These are phyloP conservation scores for Perodicticus potto DNA, from an alignment of 2,797 vertebrate genomes.

Conservation along the genomic window DNA sequence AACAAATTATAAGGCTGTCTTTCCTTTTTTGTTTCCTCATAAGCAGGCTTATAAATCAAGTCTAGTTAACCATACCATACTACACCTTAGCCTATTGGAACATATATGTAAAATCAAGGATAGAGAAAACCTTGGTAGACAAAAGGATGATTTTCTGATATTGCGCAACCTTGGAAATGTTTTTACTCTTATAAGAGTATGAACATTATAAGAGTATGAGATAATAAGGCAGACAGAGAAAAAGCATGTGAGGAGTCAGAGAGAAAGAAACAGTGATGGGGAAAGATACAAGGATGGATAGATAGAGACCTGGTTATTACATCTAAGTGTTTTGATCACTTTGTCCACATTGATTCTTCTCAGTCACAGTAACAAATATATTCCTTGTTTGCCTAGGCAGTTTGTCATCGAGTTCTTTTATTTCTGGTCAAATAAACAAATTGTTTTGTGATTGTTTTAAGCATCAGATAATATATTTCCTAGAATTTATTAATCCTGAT, in stretches of 20 bases:
- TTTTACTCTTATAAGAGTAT: not conserved
- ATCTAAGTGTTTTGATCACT: not conserved
- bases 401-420: not conserved
- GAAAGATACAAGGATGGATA: not conserved
- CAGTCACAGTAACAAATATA: not conserved
- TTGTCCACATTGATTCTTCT: not conserved
- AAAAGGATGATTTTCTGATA: not conserved
- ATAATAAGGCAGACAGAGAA: not conserved
- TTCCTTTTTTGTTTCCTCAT: not conserved
- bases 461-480: not conserved
- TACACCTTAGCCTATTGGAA: not conserved
- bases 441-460: not conserved
- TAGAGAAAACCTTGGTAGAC: not conserved
- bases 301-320: not conserved
- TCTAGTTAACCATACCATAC: not conserved
- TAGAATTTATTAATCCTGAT: not conserved
- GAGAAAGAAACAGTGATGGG: not conserved
- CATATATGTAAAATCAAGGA: not conserved
- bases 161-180: not conserved
- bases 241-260: not conserved
- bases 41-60: not conserved
- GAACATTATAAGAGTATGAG: not conserved
- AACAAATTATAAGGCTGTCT: not conserved
- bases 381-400: not conserved
- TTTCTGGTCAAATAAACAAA: not conserved